Evolutionary conservation across 2,113 vertebrate genomes (phyloP), one percentile per base, ranked within the genome.

Genomic region (Nesospiza acunhae): DNA sequence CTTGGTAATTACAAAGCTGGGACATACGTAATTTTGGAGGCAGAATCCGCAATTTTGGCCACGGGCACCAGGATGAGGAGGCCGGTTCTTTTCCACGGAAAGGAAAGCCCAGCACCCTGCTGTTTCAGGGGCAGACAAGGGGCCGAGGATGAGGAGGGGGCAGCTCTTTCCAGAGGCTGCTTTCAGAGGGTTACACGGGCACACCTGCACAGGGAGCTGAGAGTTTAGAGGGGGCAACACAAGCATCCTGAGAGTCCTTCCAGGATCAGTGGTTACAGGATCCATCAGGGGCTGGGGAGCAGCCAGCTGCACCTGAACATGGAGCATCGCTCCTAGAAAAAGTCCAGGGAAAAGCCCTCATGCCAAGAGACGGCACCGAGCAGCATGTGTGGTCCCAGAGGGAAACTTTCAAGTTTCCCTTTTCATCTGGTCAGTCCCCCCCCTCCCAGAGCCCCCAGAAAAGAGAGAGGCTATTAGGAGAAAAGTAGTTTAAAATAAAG

Each of bases 51-150:
- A 31, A 2, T 72, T 72, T 72, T 24, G 68, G 49, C 49, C 21
- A 14, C 3, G 1, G 17, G 23, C 22, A 9, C 6, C 6, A 4
- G 3, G 47, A 17, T 6, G 11, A 69, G 19, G 16, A 69, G 26
- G 10, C 6, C 2, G 2, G n/a, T 39, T 69, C 19, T 6, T 28
- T 69, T 37, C 26, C 13, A 22, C 4, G 7, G n/a, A 50, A 69
- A 50, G n/a, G 35, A 50, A 37, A 69, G 26, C n/a, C n/a, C 11
- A 4, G 26, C 47, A 37, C 66, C 19, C 18, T 3, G 7, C 14
- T n/a, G n/a, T 28, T 37, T 50, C 26, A 28, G 26, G 44, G 33
- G 44, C 64, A 47, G 23, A 47, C 11, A 13, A n/a, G 44, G 42
- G 15, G 23, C 31, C 6, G 19, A 33, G 31, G 31, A 33, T 55